Conservation (phyloP, 2,113 vertebrate genomes). For the Neopipo cinnamomea region DNA sequence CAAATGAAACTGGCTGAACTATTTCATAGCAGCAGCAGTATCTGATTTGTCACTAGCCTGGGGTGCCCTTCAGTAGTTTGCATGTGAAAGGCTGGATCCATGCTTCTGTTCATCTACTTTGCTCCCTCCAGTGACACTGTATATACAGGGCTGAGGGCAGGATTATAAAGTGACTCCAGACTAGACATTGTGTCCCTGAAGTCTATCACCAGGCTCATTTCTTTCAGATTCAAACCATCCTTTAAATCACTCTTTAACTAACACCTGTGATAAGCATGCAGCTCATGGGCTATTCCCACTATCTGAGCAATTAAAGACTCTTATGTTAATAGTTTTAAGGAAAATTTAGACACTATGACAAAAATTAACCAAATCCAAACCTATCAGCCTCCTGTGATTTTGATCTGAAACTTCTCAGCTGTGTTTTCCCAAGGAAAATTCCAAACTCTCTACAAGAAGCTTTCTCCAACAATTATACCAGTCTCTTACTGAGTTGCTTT, state of each 20-base stretch:
- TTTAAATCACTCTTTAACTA: background rate
- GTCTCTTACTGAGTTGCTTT: background rate
- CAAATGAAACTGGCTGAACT: background rate
- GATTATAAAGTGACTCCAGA: background rate
- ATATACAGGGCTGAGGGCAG: background rate
- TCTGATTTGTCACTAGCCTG: background rate
- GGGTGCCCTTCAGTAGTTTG: background rate
- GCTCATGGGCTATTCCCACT: background rate
- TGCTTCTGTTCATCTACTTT: background rate
- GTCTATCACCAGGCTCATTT: background rate
- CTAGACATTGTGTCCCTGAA: background rate
- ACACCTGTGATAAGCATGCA: background rate
- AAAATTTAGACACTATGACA: background rate
- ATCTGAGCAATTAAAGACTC: background rate
- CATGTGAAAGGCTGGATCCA: background rate
- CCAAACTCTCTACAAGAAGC: background rate
- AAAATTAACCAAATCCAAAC: background rate
- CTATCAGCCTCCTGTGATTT: background rate
- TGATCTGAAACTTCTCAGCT: background rate
- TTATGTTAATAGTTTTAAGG: background rate
- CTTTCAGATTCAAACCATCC: background rate
- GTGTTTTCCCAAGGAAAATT: background rate
- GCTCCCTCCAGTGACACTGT: background rate
- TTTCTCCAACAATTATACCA: background rate
- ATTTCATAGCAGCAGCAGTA: background rate